Evolutionary conservation across 53 echinoderm and acorn worm genomes (phyloP).

Genomic region (Echinarachnius parma): DNA sequence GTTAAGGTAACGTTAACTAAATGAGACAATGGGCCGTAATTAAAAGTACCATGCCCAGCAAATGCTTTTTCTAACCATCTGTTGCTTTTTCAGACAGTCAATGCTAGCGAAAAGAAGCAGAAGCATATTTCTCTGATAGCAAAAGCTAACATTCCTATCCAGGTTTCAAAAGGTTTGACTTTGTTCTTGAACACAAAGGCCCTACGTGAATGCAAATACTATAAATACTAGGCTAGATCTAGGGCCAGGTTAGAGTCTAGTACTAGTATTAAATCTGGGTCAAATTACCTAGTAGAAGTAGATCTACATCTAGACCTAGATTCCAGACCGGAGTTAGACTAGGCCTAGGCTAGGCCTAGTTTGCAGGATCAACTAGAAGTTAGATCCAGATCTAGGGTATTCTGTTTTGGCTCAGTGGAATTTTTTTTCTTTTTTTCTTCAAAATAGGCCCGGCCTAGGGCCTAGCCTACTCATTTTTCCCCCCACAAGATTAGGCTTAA

Average conservation of each 20-base stretch:
- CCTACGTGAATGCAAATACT: conserved; percentile 19
- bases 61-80: background rate
- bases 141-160: conserved; percentile 18
- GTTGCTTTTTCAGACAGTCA: conserved; percentile 10
- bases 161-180: conserved; percentile 15
- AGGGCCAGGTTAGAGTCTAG: background rate
- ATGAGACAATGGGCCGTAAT: background rate
- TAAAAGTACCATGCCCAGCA: background rate
- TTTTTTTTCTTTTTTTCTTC: background rate
- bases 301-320: background rate
- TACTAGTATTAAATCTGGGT: conserved; percentile 1
- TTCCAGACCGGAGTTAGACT: background rate
- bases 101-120: conserved; percentile 7
- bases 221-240: conserved; percentile 8
- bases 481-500: too few species aligned
- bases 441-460: background rate
- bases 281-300: background rate
- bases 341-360: conserved; percentile 1
- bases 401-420: background rate
- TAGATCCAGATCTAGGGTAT: background rate
- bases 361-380: background rate
- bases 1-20: background rate
- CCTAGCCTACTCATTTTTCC: background rate
- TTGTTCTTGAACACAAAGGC: conserved; percentile 5
- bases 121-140: conserved; percentile 12